Evolutionary conservation across 2,888 invertebrate genomes (phyloP).

Genomic region (Hemicrepidius hirtus): DNA sequence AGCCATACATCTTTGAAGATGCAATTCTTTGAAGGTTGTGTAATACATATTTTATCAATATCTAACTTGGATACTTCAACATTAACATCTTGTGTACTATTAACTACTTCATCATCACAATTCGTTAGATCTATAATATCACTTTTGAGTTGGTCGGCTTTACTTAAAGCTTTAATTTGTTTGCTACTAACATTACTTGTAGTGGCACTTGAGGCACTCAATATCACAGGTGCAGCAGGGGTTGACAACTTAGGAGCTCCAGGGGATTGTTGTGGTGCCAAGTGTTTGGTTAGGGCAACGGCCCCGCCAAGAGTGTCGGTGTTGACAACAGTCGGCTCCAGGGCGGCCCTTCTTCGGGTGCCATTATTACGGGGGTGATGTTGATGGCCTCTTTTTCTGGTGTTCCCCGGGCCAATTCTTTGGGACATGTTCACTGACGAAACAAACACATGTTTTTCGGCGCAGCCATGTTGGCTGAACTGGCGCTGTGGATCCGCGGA

Average conservation of each 20-base stretch:
- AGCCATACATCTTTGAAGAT: slow-evolving; percentile 65
- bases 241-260: slow-evolving; percentile 44
- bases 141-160: slow-evolving; percentile 58
- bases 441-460: slow-evolving; percentile 71
- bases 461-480: slow-evolving; percentile 78
- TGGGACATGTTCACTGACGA: slow-evolving; percentile 73
- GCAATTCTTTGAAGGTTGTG: slow-evolving; percentile 51
- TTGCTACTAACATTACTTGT: slow-evolving; percentile 50
- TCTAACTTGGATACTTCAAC: slow-evolving; percentile 48
- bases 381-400: slow-evolving; percentile 83
- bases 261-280: slow-evolving; percentile 45
- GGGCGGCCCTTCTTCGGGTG: slow-evolving; percentile 72
- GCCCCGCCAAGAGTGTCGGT: slow-evolving; percentile 70
- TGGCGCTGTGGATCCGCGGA: slow-evolving; percentile 63
- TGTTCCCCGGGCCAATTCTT: slow-evolving; percentile 77
- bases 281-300: slow-evolving; percentile 67
- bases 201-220: slow-evolving; percentile 58
- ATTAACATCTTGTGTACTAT: slow-evolving; percentile 50
- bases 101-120: slow-evolving; percentile 66
- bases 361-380: slow-evolving; percentile 81
- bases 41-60: slow-evolving; percentile 60
- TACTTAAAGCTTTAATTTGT: slow-evolving; percentile 64
- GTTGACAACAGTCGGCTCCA: slow-evolving; percentile 66
- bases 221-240: slow-evolving; percentile 57
- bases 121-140: slow-evolving; percentile 71